These are phyloP conservation scores for Trichogramma pretiosum DNA, from an alignment of 1,140 invertebrate genomes.

Conservation along the genomic window DNA sequence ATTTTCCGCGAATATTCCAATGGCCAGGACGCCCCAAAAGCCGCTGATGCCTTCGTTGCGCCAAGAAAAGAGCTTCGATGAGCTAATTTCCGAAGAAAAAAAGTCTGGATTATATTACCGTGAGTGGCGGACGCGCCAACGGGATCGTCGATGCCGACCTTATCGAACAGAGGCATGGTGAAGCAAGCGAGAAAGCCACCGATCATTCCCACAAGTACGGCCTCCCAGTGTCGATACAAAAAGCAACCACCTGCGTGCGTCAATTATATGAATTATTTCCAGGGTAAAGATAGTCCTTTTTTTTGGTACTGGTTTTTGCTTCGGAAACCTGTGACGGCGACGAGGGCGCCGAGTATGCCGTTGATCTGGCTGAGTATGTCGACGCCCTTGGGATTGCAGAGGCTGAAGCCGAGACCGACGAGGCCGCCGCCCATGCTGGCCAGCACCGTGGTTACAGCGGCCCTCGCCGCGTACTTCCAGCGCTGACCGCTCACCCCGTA, in stretches of 20 bases:
- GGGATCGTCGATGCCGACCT: slow-evolving; percentile 76
- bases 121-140: slow-evolving; percentile 85
- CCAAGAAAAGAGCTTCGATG: too few species aligned
- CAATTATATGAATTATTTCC: too few species aligned
- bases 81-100: too few species aligned
- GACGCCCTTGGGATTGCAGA: slow-evolving; percentile 63
- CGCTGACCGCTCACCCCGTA: slow-evolving; percentile 65
- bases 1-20: slow-evolving; percentile 83
- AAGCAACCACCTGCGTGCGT: slow-evolving; percentile 83
- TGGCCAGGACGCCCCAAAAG: slow-evolving; percentile 70
- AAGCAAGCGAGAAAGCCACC: slow-evolving; percentile 66
- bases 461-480: slow-evolving; percentile 81
- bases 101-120: too few species aligned
- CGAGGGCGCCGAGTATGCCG: slow-evolving; percentile 58
- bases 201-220: slow-evolving; percentile 71
- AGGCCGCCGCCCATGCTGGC: slow-evolving; percentile 80
- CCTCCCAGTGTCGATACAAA: slow-evolving; percentile 76
- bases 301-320: too few species aligned
- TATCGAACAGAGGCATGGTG: slow-evolving; percentile 65
- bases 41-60: slow-evolving; percentile 48
- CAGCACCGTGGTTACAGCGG: slow-evolving; percentile 83
- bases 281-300: too few species aligned
- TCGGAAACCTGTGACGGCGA: slow-evolving; percentile 16
- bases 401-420: slow-evolving; percentile 60
- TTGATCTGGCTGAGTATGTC: slow-evolving; percentile 83